These are phyloP conservation scores for Lagocephalus sceleratus DNA, from an alignment of 2,797 vertebrate species.

Conservation along the genomic window DNA sequence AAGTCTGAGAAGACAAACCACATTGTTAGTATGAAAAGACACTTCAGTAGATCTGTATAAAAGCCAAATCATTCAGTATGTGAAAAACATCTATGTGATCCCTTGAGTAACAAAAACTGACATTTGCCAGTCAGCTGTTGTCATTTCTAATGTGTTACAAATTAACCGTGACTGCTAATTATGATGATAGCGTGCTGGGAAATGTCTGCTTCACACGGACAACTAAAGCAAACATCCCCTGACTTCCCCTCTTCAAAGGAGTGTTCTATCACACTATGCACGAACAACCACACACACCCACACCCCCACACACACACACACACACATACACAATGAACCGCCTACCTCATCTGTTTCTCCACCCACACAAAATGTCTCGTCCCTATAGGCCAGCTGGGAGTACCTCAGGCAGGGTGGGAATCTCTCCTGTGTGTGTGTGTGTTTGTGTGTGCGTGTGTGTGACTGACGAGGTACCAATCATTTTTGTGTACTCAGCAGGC, in stretches of 20 bases:
- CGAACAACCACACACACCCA: slow-evolving; percentile 12
- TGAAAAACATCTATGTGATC: slow-evolving; percentile 16
- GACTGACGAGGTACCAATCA: too few relatives aligned
- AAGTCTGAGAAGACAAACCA: slow-evolving; percentile 12
- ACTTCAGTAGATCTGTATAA: slow-evolving; percentile 9
- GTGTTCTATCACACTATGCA: neutral
- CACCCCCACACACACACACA: slow-evolving; percentile 8
- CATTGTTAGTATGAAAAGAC: slow-evolving; percentile 9
- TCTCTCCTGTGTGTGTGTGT: too few relatives aligned
- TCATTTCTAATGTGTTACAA: slow-evolving; percentile 34
- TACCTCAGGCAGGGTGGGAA: too few relatives aligned
- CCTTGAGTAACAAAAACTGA: slow-evolving; percentile 11
- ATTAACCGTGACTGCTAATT: slow-evolving; percentile 40
- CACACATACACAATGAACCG: slow-evolving; percentile 17
- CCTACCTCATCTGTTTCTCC: slow-evolving; percentile 62
- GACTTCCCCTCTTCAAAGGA: slow-evolving; percentile 15
- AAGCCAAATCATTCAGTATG: neutral
- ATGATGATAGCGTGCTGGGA: slow-evolving; percentile 24
- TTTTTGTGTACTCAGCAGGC: too few relatives aligned
- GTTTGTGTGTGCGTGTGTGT: too few relatives aligned
- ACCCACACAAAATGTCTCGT: slow-evolving; percentile 41
- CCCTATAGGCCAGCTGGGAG: slow-evolving; percentile 52
- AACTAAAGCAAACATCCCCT: slow-evolving; percentile 28
- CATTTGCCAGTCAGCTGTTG: slow-evolving; percentile 30
- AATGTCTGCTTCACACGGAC: slow-evolving; percentile 31